Base-by-base conservation (phyloP, 2,797 vertebrate genomes). In the Cercopithecus petaurista region DNA sequence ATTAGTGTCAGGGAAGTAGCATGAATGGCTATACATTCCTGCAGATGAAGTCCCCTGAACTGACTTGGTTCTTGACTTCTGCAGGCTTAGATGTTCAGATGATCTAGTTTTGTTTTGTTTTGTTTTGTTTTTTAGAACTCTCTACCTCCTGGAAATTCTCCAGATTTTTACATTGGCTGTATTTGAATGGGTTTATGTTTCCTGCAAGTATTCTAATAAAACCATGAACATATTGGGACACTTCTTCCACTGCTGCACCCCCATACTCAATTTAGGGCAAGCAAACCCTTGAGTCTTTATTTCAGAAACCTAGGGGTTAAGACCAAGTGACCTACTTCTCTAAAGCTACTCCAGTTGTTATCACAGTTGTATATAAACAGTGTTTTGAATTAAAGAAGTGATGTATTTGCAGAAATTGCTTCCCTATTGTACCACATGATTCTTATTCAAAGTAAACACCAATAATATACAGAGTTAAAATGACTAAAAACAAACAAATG, bases 371-470 rank as follows among this genome's bases (percentile, higher is more conserved):
- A 85, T 15, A 52, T 21, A 52, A 93, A 81, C 4, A 89, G 33
- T 64, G 19, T 75, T 93, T 87, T 73, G 55, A 95, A 73, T 87
- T 89, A 72, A 88, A 93, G 36, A 86, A 72, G 28, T 84, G 39
- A 73, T n/a, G 70, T 2, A 87, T 90, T 88, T 82, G 19, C 36
- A 96, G 59, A 89, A 92, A 90, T 50, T 52, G n/a, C 41, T 90
- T 89, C 64, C 43, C 36, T 67, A 22, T 55, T 50, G 81, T 19
- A 73, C 12, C 30, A 21, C 4, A 46, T 64, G 75, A 79, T 70
- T 92, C 82, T 26, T 59, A 75, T 15, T 46, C 28, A 83, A 92
- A 94, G 41, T 72, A 91, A 95, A 88, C 6, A 57, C 12, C 30
- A 70, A 57, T 30, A 67, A 33, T 33, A 84, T n/a, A 73, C 0